Base-by-base conservation (phyloP, 2,888 invertebrate genomes). In the Erannis defoliaria region DNA sequence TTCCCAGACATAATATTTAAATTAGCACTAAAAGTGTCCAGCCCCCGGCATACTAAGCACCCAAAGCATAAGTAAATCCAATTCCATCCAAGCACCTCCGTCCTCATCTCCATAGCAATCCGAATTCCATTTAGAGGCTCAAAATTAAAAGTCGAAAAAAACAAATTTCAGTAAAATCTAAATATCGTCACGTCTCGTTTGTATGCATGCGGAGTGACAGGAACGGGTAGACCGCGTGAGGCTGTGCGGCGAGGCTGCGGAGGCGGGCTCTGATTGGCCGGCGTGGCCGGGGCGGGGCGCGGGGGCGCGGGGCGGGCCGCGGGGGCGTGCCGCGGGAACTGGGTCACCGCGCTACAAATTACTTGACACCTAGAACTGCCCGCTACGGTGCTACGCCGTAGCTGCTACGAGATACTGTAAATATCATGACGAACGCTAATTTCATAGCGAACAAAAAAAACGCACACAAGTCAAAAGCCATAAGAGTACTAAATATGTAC, bases 221-320 rank as follows among this genome's bases (percentile, higher is more conserved):
- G 78, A 88, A 90, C 85, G 72, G 82, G 76, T 80, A 84, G 85
- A 73, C 70, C 78, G 74, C 73, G 73, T 1, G 9, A 26, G 50
- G 50, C 16, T 10, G 50, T 26, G 23, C 10, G 12, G 38, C 33
- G 29, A 31, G 37, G 14, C 10, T 12, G 40, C 78, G 70, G 77
- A 68, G 77, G 85, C 21, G 76, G 62, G 57, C 64, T 78, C 73
- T 80, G 88, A 94, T 94, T 94, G 94, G 94, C 75, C 83, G 88
- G 78, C 80, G 19, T 74, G 21, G 38, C 2, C 42, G 42, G 18
- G 9, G 35, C 35, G 14, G 14, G 35, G 35, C 35, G 40, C 19
- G 77, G 76, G 9, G 16, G 16, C 37, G 37, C 8, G 16, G 6
- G 16, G 14, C 14, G 14, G 6, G 16, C 5, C 18, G 40, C 16